A percentile compares a stretch with the other conserved stretches of the same genome.
phyloP scores from a whole-genome alignment of 2,888 invertebrate genomes.

The Brachyopa scutellaris region DNA sequence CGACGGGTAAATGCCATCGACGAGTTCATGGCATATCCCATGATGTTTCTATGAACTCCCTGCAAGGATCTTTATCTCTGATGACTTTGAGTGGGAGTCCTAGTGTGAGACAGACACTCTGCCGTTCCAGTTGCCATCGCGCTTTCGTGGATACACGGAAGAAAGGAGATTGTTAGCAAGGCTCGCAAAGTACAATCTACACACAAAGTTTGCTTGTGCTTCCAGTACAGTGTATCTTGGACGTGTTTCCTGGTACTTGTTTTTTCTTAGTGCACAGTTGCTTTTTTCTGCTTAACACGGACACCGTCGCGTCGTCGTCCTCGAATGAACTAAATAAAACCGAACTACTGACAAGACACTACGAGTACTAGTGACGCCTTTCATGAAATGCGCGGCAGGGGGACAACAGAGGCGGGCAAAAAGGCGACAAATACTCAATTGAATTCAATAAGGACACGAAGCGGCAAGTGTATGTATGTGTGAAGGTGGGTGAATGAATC shows the following conservation, averaged over 20 bases:
- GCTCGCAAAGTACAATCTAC: conserved; percentile 44
- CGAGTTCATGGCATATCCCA: conserved; percentile 39
- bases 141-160: conserved; percentile 54
- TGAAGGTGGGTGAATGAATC: conserved; percentile 39
- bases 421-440: conserved; percentile 69
- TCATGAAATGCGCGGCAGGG: conserved; percentile 20
- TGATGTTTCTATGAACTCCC: conserved; percentile 47
- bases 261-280: background rate
- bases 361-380: conserved; percentile 20
- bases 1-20: conserved; percentile 13
- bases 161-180: conserved; percentile 67
- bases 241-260: conserved; percentile 53
- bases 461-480: conserved; percentile 4
- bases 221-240: conserved; percentile 32
- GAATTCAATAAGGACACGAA: conserved; percentile 60
- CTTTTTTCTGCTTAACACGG: conserved; percentile 48
- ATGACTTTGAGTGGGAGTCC: conserved; percentile 4
- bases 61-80: conserved; percentile 30
- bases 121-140: conserved; percentile 27
- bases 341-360: conserved; percentile 64
- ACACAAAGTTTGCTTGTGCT: conserved; percentile 35
- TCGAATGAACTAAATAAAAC: conserved; percentile 49
- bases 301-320: too few relatives aligned
- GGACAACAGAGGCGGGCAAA: conserved; percentile 16
- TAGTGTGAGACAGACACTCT: background rate